Base-by-base conservation (phyloP, 2,113 vertebrate genomes). In the Phalacrocorax carbo region DNA sequence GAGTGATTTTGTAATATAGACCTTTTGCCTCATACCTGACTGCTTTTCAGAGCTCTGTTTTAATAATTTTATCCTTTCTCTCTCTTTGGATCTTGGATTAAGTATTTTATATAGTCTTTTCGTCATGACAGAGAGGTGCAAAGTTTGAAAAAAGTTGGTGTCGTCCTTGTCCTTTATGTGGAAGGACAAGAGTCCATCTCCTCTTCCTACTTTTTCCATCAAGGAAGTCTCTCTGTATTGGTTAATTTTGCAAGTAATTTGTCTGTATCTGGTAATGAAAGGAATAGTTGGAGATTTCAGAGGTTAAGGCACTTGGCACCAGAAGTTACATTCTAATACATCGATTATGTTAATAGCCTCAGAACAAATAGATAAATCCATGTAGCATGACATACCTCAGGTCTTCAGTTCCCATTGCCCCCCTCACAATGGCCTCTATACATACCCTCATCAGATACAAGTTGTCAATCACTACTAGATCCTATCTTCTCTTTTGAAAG, bases 111-210 rank as follows among this genome's bases (percentile, higher is more conserved):
- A 9, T 30, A 7, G 18, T 66, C 32, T 71, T 90, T 73, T 42
- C n/a, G 19, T 90, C 13, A 29, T 52, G 7, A 44, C 13, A 38
- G 25, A 66, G n/a, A 34, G 2, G 5, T 44, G 11, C 0, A 0
- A 51, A 61, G 2, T 57, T 79, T 34, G 9, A 49, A 61, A 61
- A 80, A 55, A 11, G 5, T 25, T 51, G 5, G 2, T 64, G 93
- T 90, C 11, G 4, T 86, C 42, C 26, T 71, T 70, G 9, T 51
- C 5, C 13, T 83, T 18, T 88, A 1, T 40, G 7, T 60, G 32
- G 23, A 85, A 83, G 55, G 30, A 32, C 25, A 55, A 51, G 32
- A 70, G 34, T 73, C 38, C 2, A 6, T 68, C 49, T 60, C 11
- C 10, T 94, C 51, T 80, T 80, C 92, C 27, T 90, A 4, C 25